A percentile compares a stretch with the other conserved stretches of the same genome.
Evolutionary conservation across 2,113 vertebrate genomes (phyloP).

Genomic region (Myrmecobius fasciatus): DNA sequence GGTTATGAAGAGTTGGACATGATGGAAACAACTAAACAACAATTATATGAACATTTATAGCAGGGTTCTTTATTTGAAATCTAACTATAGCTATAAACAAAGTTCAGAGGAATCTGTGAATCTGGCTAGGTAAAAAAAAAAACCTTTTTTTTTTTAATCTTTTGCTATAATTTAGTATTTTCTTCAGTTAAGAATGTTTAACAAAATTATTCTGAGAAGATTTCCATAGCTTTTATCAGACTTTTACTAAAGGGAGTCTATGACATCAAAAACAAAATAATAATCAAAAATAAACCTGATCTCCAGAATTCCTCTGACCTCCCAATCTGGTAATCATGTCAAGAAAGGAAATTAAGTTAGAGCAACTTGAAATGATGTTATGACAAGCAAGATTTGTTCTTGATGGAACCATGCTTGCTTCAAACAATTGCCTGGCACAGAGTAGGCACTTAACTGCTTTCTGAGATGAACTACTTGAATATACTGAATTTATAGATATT

Average conservation of each 20-base stretch:
- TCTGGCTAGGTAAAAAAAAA: background rate
- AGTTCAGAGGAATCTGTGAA: background rate
- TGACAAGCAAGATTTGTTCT: background rate
- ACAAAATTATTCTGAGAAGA: background rate
- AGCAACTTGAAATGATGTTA: background rate
- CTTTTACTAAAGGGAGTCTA: background rate
- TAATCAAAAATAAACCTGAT: background rate
- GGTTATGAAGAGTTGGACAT: background rate
- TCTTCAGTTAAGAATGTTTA: background rate
- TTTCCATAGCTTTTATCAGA: background rate
- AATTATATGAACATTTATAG: background rate
- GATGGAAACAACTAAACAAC: background rate
- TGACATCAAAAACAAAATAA: background rate
- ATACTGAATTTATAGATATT: background rate
- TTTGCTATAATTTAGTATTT: background rate
- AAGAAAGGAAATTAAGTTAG: background rate
- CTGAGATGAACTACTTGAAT: background rate
- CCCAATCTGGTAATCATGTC: background rate
- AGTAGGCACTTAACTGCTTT: background rate
- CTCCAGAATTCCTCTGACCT: background rate
- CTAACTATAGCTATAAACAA: background rate
- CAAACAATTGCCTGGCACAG: background rate
- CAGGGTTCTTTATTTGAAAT: background rate
- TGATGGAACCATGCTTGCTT: background rate
- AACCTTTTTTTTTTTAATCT: background rate